Evolutionary conservation across 2,888 invertebrate genomes (phyloP).

Genomic region (Aporophyla nigra): DNA sequence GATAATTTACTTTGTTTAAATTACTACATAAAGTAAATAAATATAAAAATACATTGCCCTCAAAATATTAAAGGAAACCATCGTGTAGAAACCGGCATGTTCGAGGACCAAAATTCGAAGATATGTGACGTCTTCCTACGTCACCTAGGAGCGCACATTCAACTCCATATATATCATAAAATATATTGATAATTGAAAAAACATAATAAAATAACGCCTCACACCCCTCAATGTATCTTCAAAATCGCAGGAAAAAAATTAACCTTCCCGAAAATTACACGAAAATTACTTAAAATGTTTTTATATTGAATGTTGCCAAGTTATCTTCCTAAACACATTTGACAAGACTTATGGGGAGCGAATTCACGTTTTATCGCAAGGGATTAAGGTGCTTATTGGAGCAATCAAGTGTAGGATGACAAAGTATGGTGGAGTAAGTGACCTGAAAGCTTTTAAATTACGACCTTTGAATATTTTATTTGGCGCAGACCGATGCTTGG

Average conservation of each 20-base stretch:
- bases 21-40: no score
- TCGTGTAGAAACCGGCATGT: no score
- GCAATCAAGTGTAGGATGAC: slow-evolving; percentile 72
- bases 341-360: neutral
- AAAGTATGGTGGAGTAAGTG: slow-evolving; percentile 79
- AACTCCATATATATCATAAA: no score
- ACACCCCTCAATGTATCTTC: neutral
- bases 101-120: no score
- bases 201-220: neutral
- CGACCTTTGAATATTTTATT: slow-evolving; percentile 84
- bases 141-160: no score
- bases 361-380: slow-evolving; percentile 61
- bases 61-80: no score
- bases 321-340: slow-evolving; percentile 31
- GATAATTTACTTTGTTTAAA: no score
- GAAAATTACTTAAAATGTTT: slow-evolving; percentile 10
- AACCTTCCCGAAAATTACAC: neutral
- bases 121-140: no score
- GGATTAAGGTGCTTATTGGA: slow-evolving; percentile 74
- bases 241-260: neutral
- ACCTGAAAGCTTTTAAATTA: slow-evolving; percentile 85
- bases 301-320: slow-evolving; percentile 39
- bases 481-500: slow-evolving; percentile 74
- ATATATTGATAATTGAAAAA: neutral
- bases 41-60: no score